Evolutionary conservation across 1,140 invertebrate species (phyloP), one percentile per base, ranked within the genome.

Genomic region (Dendrolimus kikuchii): DNA sequence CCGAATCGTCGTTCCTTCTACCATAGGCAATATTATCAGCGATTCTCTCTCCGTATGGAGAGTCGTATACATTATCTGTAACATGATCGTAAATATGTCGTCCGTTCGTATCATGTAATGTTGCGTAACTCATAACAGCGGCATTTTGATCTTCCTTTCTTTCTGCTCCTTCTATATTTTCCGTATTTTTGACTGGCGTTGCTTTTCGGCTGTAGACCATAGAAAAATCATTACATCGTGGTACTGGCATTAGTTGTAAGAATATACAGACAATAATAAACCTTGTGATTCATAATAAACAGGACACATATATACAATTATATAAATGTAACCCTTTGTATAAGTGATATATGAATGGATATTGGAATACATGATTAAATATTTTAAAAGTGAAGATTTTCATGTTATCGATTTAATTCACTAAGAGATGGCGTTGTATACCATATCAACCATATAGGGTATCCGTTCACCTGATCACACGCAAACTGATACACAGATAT

Each of bases 51-150:
- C 88, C 89, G 66, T 92, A 92, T 4, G 91, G 91, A 55, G 89
- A 90, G 69, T 92, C 92, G 65, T 94, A 94, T 54, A 93, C 89
- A 57, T 92, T 92, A 68, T 94, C 92, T 43, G 92, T 90, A 49
- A 93, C 92, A 68, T 93, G 93, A 72, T 94, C 93, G 68, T 94
- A 94, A 57, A 93, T 91, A 65, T 91, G 91, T 8, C 89, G 69
- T 8, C 90, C 88, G 60, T 90, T 90, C n/a, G 89, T 88, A 68
- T 93, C 92, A 65, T 92, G 93, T 2, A 94, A 80, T 7, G 92
- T 94, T 7, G 94, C 93, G 68, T 95, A 95, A 40, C 94, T 95
- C 93, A 95, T 95, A 0, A 95, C 94, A 0, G 94, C 93, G 0
- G 94, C 94, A 69, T 92, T 94, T 68, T 94, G 91, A 65, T 95